Evolutionary conservation across 2,888 invertebrate species (phyloP), one percentile per base, ranked within the genome.

Genomic region (Acanthosepion pharaonis): DNA sequence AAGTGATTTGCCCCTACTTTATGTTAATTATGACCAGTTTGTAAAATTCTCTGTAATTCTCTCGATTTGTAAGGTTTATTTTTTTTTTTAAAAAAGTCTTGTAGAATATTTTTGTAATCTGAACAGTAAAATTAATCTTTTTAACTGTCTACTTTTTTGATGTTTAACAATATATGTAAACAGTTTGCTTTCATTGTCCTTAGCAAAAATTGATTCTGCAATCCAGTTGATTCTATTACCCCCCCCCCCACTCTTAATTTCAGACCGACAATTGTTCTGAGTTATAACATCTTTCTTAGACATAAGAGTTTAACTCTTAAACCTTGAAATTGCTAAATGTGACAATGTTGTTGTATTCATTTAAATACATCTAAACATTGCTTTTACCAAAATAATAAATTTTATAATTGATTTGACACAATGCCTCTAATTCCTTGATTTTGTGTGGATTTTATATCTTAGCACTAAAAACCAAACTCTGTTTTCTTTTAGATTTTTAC

Each of bases 21-120:
- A 78, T n/a, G 9, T 5, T 64, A 64, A 64, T 28, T 78, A n/a
- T 23, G 18, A 23, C 20, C 20, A 6, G 6, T 59, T 23, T 59
- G 20, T 59, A 23, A 23, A 59, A 59, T 59, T 8, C 78, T n/a
- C 18, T 33, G 33, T n/a, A 78, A 78, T n/a, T 15, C n/a, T 33
- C 18, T 78, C n/a, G 1, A 5, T 33, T 78, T 78, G 1, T n/a
- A 78, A 78, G n/a, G n/a, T 78, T 78, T n/a, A 78, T 78, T 78
- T n/a, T n/a, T n/a, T n/a, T n/a, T n/a, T n/a, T n/a, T 78, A 78
- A 78, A 78, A 33, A 64, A 64, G 4, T 11, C n/a, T 78, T 33
- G n/a, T n/a, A 78, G 78, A n/a, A 78, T 78, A 78, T 78, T 78
- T 78, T 78, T 78, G 15, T 78, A 78, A n/a, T 78, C n/a, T 78